A percentile compares a stretch with the other conserved stretches of the same genome.
phyloP scores from a whole-genome alignment of 2,113 vertebrate species.

The Brachyistius frenatus region DNA sequence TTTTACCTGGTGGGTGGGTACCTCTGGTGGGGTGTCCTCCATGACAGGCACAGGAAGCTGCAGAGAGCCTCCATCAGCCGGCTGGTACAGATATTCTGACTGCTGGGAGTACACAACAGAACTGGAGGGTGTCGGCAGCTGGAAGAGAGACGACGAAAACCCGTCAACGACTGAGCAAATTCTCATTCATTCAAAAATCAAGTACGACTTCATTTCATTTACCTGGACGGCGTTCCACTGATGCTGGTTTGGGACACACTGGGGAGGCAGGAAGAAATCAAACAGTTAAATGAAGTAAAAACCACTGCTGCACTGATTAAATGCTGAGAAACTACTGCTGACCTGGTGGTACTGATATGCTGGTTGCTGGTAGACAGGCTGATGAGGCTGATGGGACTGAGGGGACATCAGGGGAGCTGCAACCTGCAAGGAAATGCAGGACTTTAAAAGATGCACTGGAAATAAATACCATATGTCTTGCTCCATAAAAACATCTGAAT shows the following conservation, averaged over 20 bases:
- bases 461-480: too few species aligned
- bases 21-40: slow-evolving; percentile 67
- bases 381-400: slow-evolving; percentile 50
- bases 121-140: slow-evolving; percentile 59
- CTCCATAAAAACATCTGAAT: too few species aligned
- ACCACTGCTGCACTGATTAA: neutral
- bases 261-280: neutral
- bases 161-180: neutral
- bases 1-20: slow-evolving; percentile 19
- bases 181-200: neutral
- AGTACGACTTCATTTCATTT: neutral
- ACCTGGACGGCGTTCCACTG: slow-evolving; percentile 54
- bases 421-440: slow-evolving; percentile 11
- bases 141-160: neutral
- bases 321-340: slow-evolving; percentile 6
- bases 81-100: slow-evolving; percentile 65
- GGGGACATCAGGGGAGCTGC: slow-evolving; percentile 59
- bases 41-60: slow-evolving; percentile 39
- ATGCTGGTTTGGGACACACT: slow-evolving; percentile 40
- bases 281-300: neutral
- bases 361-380: slow-evolving; percentile 65
- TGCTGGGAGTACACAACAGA: slow-evolving; percentile 66
- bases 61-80: slow-evolving; percentile 45
- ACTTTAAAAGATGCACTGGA: too few species aligned
- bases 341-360: slow-evolving; percentile 75